Percentiles rank a stretch among this genome's conserved stretches.
phyloP scores from a whole-genome alignment of 2,113 vertebrate genomes.

The Spilogale gracilis region DNA sequence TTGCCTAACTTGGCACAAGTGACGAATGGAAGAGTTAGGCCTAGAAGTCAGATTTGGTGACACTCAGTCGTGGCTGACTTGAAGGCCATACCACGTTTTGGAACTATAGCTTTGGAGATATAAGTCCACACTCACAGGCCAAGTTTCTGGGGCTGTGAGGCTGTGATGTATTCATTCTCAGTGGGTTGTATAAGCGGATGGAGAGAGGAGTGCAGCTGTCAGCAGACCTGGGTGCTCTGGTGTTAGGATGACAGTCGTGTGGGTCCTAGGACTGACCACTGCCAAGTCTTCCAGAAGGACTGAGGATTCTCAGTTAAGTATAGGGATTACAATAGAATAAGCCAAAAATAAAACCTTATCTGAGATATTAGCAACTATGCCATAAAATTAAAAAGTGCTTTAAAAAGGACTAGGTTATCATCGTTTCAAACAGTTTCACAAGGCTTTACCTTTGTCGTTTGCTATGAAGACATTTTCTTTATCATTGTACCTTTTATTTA shows the following conservation, averaged over 20 bases:
- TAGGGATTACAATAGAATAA: background rate
- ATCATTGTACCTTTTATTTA: conserved; percentile 13
- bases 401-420: background rate
- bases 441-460: background rate
- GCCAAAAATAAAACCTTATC: background rate
- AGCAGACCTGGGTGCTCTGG: background rate
- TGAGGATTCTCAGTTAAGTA: background rate
- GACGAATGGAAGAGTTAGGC: background rate
- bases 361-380: background rate
- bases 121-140: background rate
- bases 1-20: background rate
- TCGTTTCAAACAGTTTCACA: conserved; percentile 19
- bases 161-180: background rate
- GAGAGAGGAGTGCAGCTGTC: background rate
- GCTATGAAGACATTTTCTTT: background rate
- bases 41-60: background rate
- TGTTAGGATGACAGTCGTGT: background rate
- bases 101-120: background rate
- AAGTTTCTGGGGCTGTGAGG: background rate
- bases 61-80: background rate
- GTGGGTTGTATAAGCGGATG: background rate
- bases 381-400: background rate
- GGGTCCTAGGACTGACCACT: background rate
- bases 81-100: background rate
- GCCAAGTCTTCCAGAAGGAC: background rate